These are phyloP conservation scores for Serranus cabrilla DNA, from an alignment of 2,797 vertebrate species.

Conservation along the genomic window DNA sequence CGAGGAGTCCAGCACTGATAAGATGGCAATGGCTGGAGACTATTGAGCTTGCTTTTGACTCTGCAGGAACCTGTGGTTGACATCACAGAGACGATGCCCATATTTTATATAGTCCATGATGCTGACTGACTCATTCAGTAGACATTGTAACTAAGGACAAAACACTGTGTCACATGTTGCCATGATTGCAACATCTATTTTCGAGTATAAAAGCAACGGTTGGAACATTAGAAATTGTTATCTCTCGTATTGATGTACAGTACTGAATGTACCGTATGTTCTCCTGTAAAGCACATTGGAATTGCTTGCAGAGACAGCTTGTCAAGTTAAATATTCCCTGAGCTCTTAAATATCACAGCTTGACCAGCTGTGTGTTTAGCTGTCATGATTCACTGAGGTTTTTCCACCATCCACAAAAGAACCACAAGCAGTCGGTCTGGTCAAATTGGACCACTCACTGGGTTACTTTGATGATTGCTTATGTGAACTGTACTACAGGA, in stretches of 20 bases:
- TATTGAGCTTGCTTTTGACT: too few relatives aligned
- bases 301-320: constrained; percentile 27
- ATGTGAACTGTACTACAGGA: not conserved
- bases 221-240: constrained; percentile 28
- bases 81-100: too few relatives aligned
- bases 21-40: too few relatives aligned
- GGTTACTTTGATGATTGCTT: not conserved
- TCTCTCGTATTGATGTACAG: not conserved
- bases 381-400: constrained; percentile 23
- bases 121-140: too few relatives aligned
- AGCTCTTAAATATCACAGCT: constrained; percentile 50
- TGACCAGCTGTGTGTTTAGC: constrained; percentile 37
- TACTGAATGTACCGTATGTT: not conserved
- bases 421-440: constrained; percentile 14
- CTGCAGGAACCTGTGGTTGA: too few relatives aligned
- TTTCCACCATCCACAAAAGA: constrained; percentile 19
- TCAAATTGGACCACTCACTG: constrained; percentile 15
- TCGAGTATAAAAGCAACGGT: too few relatives aligned
- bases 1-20: too few relatives aligned
- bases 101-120: too few relatives aligned
- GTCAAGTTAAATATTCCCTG: constrained; percentile 44
- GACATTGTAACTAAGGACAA: too few relatives aligned
- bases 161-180: too few relatives aligned
- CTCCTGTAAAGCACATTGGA: constrained; percentile 27
- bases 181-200: too few relatives aligned